Conservation (phyloP, 2,888 invertebrate species). For the Scaptomyza tumidula region DNA sequence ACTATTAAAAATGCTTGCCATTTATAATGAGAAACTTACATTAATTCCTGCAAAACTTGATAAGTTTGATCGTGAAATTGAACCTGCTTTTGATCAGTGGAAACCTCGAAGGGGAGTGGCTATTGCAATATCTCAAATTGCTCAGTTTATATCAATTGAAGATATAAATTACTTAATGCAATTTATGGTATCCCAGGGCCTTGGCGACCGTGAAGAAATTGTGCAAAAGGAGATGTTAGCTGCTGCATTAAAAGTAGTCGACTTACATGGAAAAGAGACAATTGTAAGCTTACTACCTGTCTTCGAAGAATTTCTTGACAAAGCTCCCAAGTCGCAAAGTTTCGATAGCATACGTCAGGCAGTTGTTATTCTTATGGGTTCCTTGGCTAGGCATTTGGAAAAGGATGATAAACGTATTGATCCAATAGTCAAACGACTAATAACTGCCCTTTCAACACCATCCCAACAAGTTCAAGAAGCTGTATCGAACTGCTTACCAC, state of each 20-base stretch:
- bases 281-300: slow-evolving; percentile 92
- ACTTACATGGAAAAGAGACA: slow-evolving; percentile 95
- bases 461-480: slow-evolving; percentile 99
- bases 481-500: slow-evolving; percentile 97
- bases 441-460: slow-evolving; percentile 97
- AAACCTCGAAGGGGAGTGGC: slow-evolving; percentile 95
- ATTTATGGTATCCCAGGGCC: slow-evolving; percentile 93
- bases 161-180: slow-evolving; percentile 89
- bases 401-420: slow-evolving; percentile 94
- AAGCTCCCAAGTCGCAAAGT: slow-evolving; percentile 94
- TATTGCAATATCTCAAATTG: slow-evolving; percentile 91
- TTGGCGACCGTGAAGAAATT: slow-evolving; percentile 92
- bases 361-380: slow-evolving; percentile 98
- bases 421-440: slow-evolving; percentile 96
- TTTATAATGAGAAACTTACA: slow-evolving; percentile 91
- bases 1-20: slow-evolving; percentile 88
- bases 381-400: slow-evolving; percentile 97
- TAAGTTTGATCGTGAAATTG: slow-evolving; percentile 95
- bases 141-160: slow-evolving; percentile 87
- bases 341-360: slow-evolving; percentile 97
- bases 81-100: slow-evolving; percentile 95
- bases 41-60: slow-evolving; percentile 94
- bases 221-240: slow-evolving; percentile 96
- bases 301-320: slow-evolving; percentile 96
- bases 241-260: slow-evolving; percentile 96